Percentiles rank a stretch among this genome's conserved stretches.
These are phyloP conservation scores for Nylanderia fulva DNA, from an alignment of 1,140 invertebrate species.

Conservation along the genomic window DNA sequence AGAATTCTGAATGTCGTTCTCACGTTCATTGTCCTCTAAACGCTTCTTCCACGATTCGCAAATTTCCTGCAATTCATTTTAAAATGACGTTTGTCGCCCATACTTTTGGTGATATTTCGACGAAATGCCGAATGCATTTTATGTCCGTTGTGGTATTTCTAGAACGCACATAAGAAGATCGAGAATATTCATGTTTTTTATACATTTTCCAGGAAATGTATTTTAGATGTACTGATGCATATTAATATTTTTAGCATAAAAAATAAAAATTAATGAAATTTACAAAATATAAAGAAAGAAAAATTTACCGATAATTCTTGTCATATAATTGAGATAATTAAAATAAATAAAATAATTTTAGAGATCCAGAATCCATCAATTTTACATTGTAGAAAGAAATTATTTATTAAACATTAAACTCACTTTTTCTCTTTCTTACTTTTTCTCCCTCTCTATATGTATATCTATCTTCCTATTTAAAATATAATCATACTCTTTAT, in stretches of 20 bases:
- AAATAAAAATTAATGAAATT: not conserved
- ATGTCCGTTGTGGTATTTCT: not conserved
- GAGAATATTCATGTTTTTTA: not conserved
- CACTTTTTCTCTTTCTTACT: no score
- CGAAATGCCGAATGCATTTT: slow-evolving; percentile 27
- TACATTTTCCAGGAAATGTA: not conserved
- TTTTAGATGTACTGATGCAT: not conserved
- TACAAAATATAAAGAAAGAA: not conserved
- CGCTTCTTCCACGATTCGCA: slow-evolving; percentile 30
- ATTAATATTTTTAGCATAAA: not conserved
- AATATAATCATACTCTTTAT: not conserved
- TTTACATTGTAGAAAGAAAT: no score
- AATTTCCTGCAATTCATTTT: slow-evolving; percentile 54
- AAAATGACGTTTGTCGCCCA: slow-evolving; percentile 49
- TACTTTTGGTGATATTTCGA: not conserved
- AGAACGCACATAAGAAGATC: not conserved
- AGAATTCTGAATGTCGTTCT: slow-evolving; percentile 27
- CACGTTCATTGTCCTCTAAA: slow-evolving; percentile 54
- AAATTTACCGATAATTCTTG: not conserved
- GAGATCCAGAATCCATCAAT: no score
- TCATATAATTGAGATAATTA: no score
- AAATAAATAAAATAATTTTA: no score
- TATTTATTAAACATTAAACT: no score
- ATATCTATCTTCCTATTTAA: not conserved
- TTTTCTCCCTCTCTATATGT: not conserved